Percentiles rank a stretch among this genome's conserved stretches.
Evolutionary conservation across 2,113 vertebrate species (phyloP).

Genomic region (Ptilorrhoa leucosticta): DNA sequence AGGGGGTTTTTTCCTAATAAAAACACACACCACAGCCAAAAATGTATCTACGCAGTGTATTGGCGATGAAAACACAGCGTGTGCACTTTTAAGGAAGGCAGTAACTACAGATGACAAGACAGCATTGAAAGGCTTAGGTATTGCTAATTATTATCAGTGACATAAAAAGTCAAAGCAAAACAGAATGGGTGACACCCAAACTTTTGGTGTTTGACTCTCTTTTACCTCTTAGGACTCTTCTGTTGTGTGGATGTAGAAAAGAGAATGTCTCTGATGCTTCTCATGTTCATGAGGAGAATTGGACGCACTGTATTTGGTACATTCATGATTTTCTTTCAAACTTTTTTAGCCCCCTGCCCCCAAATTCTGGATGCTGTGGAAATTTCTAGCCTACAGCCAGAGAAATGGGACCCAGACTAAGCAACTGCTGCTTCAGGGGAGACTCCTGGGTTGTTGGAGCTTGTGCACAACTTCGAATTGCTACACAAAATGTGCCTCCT

Average conservation of each 20-base stretch:
- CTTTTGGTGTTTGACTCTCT: not conserved
- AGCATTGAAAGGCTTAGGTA: not conserved
- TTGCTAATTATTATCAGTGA: not conserved
- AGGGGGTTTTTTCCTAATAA: not conserved
- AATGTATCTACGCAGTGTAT: not conserved
- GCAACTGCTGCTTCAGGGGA: not conserved
- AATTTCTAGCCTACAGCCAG: not conserved
- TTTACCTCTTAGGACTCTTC: not conserved
- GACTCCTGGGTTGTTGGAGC: not conserved
- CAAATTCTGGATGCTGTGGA: not conserved
- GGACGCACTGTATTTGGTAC: not conserved
- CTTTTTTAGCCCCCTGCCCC: not conserved
- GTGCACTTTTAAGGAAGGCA: not conserved
- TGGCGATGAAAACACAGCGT: not conserved
- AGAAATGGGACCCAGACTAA: not conserved
- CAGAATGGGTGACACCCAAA: not conserved
- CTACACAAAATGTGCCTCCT: not conserved
- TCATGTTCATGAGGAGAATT: not conserved
- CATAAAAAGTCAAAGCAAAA: not conserved
- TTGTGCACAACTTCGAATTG: not conserved
- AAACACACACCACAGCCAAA: not conserved
- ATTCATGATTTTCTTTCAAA: not conserved
- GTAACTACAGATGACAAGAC: not conserved
- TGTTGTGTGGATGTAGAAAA: not conserved
- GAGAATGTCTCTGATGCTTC: not conserved